Conservation (phyloP, 2,888 invertebrate species). For the Ophioninae sp. region DNA sequence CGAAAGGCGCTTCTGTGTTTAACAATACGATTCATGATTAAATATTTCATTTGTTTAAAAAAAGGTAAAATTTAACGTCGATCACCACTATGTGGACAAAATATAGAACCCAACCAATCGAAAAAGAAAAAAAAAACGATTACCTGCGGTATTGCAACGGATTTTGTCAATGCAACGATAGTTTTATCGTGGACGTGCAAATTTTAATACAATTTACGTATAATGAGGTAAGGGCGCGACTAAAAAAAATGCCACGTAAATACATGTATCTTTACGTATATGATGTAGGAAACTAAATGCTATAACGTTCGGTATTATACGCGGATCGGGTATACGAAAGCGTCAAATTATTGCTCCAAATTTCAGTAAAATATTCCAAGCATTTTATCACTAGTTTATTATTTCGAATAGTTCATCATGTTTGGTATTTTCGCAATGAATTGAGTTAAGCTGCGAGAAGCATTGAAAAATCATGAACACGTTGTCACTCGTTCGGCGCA, state of each 20-base stretch:
- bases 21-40: slow-evolving; percentile 71
- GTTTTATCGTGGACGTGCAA: background rate
- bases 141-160: background rate
- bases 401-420: background rate
- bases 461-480: background rate
- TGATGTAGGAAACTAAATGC: background rate
- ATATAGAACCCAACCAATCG: slow-evolving; percentile 35
- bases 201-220: background rate
- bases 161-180: background rate
- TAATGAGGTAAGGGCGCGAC: background rate
- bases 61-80: slow-evolving; percentile 20
- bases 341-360: background rate
- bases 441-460: background rate
- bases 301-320: background rate
- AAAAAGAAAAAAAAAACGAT: background rate
- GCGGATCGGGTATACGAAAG: background rate
- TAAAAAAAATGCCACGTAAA: background rate
- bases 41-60: slow-evolving; percentile 69
- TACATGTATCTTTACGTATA: background rate
- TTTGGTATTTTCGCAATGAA: background rate
- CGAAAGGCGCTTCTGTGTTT: background rate
- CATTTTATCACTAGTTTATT: background rate
- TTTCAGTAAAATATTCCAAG: background rate
- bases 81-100: slow-evolving; percentile 51
- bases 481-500: too few relatives aligned